Base-by-base conservation (phyloP, 2,113 vertebrate species). In the Saimiri boliviensis region DNA sequence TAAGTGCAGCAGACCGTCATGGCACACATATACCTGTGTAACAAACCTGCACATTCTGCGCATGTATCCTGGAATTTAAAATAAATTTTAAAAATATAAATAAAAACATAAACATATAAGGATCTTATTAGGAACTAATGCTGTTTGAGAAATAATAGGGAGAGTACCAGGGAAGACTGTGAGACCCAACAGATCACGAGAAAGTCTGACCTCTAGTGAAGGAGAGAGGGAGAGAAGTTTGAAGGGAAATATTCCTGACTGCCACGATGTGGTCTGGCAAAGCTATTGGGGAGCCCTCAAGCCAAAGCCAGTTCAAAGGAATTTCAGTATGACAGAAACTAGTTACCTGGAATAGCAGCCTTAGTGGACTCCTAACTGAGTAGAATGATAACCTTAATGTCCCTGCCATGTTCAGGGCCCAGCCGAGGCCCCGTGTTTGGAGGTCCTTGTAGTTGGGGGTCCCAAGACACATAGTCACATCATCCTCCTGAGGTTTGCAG, bases 391-490 rank as follows among this genome's bases (percentile, higher is more conserved):
- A 37, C 13, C 35, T 89, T 35, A 45, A 2, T 54, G 9, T 80
- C 35, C 32, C 7, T 54, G 21, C 8, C 5, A 20, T 5, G 5
- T 9, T 71, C 8, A 73, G 37, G 30, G 27, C 60, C 60, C 60
- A 63, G 27, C 12, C 27, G 32, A 32, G 0, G 5, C 5, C 60
- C 12, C 27, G 6, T 63, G 27, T 27, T 63, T 30, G 27, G 12
- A 30, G 27, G 60, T 42, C 1, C 54, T 37, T 60, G 8, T 40
- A 6, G 7, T 37, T 79, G 32, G 4, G 42, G 6, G 21, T 35
- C n/a, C n/a, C 20, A 37, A 81, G 10, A 37, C 1, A 8, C 23
- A 19, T 12, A 23, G 0, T 40, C 13, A n/a, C 2, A 2, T 60
- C 9, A 27, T 3, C 49, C 49, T 81, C 20, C 14, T 58, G 6